phyloP scores from a whole-genome alignment of 2,888 invertebrate genomes.

The Xiphydria camelus region DNA sequence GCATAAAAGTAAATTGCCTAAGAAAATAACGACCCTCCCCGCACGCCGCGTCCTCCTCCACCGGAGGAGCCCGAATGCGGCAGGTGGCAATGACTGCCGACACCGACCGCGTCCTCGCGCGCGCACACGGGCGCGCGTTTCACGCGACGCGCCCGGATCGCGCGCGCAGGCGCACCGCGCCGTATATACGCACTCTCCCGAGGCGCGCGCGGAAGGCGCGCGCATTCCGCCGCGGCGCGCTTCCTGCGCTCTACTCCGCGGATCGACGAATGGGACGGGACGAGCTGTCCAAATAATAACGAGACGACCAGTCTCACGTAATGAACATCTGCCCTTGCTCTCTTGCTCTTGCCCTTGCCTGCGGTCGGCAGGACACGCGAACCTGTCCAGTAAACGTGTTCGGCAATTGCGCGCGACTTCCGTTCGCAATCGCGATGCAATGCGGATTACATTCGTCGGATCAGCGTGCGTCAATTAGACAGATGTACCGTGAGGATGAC shows the following conservation, averaged over 20 bases:
- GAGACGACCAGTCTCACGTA: slow-evolving; percentile 5
- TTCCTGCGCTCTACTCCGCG: not conserved
- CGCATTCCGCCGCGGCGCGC: too few relatives aligned
- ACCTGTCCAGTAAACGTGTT: too few relatives aligned
- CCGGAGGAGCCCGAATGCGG: slow-evolving; percentile 18
- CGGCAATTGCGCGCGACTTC: slow-evolving; percentile 5
- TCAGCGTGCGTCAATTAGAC: slow-evolving; percentile 31
- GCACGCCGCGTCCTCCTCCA: slow-evolving; percentile 1
- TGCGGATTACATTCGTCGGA: not conserved
- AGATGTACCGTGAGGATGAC: slow-evolving; percentile 32
- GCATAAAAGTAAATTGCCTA: slow-evolving; percentile 42
- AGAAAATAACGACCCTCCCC: slow-evolving; percentile 36
- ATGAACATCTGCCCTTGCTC: slow-evolving; percentile 16
- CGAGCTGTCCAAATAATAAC: not conserved
- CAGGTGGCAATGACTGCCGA: slow-evolving; percentile 38
- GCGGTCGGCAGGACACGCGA: not conserved
- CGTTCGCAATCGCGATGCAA: slow-evolving; percentile 4
- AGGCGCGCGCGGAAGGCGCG: too few relatives aligned
- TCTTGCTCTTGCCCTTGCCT: slow-evolving; percentile 11
- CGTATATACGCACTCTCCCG: too few relatives aligned
- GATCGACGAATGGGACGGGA: not conserved
- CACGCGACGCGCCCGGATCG: too few relatives aligned
- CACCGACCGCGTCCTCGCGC: too few relatives aligned
- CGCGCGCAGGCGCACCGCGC: too few relatives aligned
- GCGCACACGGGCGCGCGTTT: too few relatives aligned